These are phyloP conservation scores for Pseudopleuronectes americanus DNA, from an alignment of 2,797 vertebrate species.

Conservation along the genomic window DNA sequence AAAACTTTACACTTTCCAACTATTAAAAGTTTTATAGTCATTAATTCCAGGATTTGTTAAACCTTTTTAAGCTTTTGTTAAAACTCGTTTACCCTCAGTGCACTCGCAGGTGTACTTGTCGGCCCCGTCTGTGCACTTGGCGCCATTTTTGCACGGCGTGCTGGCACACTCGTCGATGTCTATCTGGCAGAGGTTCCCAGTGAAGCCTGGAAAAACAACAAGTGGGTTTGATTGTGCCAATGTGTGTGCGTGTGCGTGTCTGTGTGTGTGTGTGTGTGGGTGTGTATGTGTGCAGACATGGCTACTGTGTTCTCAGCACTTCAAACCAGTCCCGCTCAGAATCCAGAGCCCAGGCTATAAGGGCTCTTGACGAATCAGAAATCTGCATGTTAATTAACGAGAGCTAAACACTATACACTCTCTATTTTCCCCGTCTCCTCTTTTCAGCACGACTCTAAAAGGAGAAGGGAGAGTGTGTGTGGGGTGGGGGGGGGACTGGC, in stretches of 20 bases:
- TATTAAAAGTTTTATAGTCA: background rate
- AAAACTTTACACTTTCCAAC: background rate
- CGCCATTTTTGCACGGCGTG: constrained; percentile 95
- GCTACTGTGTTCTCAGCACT: constrained; percentile 55
- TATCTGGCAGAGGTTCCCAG: constrained; percentile 90
- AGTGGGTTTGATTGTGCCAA: constrained; percentile 27
- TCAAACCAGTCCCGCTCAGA: constrained; percentile 36
- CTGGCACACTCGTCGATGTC: constrained; percentile 97
- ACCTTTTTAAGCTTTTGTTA: background rate
- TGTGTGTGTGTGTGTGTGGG: too few species aligned
- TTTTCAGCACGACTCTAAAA: constrained; percentile 54
- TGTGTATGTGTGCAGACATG: too few species aligned
- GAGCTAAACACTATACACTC: constrained; percentile 54
- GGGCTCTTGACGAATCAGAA: constrained; percentile 47
- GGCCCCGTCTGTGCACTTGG: constrained; percentile 93
- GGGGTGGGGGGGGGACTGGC: background rate
- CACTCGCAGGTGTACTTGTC: constrained; percentile 96
- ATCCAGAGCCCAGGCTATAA: constrained; percentile 18
- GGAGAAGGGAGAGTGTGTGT: constrained; percentile 26
- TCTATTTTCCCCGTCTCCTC: constrained; percentile 59
- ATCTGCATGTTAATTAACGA: constrained; percentile 78
- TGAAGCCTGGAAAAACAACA: constrained; percentile 87
- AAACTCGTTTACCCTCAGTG: constrained; percentile 87
- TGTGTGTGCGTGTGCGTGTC: background rate
- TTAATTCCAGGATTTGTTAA: background rate